A percentile compares a stretch with the other conserved stretches of the same genome.
Evolutionary conservation across 1,140 invertebrate species (phyloP).

Genomic region (Lordiphosa clarofinis): DNA sequence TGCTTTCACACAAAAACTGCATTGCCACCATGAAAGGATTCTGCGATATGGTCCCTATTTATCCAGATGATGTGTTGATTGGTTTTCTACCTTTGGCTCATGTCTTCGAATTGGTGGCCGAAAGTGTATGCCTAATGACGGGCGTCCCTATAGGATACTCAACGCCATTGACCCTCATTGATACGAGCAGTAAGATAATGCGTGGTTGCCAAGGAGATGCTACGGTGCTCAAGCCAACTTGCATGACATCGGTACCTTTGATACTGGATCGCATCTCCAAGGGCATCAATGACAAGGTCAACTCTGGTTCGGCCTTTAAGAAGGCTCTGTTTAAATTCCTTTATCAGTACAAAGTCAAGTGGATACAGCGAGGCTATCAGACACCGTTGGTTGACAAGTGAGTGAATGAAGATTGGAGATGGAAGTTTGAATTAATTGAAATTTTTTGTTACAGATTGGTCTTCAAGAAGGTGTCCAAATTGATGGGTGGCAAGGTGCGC

Average conservation of each 20-base stretch:
- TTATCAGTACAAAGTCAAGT: conserved; percentile 93
- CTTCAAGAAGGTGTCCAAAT: conserved; percentile 88
- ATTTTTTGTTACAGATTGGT: conserved; percentile 80
- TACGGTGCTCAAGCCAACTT: conserved; percentile 92
- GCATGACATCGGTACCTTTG: conserved; percentile 96
- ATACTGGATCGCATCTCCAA: conserved; percentile 98
- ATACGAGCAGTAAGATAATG: conserved; percentile 97
- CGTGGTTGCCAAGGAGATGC: conserved; percentile 95
- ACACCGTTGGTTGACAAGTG: conserved; percentile 89
- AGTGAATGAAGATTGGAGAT: conserved; percentile 8
- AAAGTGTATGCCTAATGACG: conserved; percentile 86
- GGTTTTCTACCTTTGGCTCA: conserved; percentile 98
- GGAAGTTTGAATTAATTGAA: not conserved
- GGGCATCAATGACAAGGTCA: conserved; percentile 95
- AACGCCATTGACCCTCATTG: conserved; percentile 95
- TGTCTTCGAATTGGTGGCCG: conserved; percentile 95
- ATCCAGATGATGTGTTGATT: conserved; percentile 90
- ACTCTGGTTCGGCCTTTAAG: conserved; percentile 86
- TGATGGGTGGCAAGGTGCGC: conserved; percentile 93
- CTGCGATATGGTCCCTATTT: conserved; percentile 87
- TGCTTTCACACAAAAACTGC: conserved; percentile 94
- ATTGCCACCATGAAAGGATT: conserved; percentile 93
- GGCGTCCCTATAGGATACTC: conserved; percentile 98
- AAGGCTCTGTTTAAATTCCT: conserved; percentile 94
- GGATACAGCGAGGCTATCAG: conserved; percentile 90